A percentile compares a stretch with the other conserved stretches of the same genome.
Evolutionary conservation across 2,113 vertebrate species (phyloP).

Genomic region (Progne subis): DNA sequence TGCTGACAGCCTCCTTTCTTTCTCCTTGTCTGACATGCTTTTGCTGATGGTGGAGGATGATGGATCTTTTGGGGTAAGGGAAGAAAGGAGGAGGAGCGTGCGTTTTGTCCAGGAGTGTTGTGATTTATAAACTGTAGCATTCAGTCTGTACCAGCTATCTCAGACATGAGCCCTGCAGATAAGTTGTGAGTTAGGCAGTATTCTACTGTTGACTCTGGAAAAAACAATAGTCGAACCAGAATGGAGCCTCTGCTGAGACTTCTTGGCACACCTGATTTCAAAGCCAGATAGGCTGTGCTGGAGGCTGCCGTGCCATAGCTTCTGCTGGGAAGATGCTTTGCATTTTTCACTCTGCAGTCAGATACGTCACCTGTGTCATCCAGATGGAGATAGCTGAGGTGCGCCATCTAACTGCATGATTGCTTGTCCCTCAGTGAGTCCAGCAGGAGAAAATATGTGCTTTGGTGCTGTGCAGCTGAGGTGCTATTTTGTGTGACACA

Average conservation of each 20-base stretch:
- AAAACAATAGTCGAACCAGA: background rate
- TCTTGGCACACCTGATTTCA: background rate
- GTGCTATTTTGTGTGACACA: background rate
- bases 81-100: background rate
- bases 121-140: background rate
- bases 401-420: background rate
- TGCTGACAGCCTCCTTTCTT: background rate
- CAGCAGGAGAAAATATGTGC: background rate
- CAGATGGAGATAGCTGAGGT: fast-evolving
- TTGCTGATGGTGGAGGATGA: background rate
- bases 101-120: background rate
- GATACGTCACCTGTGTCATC: fast-evolving
- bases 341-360: background rate
- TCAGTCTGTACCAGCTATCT: background rate
- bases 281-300: background rate
- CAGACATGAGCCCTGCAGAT: background rate
- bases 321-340: background rate
- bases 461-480: background rate
- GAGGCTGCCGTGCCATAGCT: background rate
- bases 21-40: background rate
- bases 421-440: background rate
- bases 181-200: background rate
- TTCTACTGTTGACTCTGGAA: background rate
- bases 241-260: background rate
- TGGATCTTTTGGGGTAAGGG: background rate